Base-by-base conservation (phyloP, 92 coral and sea anemone genomes). In the Paragorgia papillata region DNA sequence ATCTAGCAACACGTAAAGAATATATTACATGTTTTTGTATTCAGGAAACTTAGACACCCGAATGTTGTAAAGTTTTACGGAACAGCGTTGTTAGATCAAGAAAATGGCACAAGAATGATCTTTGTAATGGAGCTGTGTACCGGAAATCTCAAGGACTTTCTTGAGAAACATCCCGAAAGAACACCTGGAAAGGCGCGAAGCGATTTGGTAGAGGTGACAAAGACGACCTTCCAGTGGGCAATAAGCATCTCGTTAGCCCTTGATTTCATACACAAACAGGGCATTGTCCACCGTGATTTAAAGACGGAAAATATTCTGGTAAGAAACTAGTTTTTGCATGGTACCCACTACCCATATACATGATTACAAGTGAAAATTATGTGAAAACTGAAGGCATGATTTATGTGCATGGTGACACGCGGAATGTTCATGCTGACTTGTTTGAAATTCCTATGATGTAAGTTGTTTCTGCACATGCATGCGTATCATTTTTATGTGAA, bases 111-210 rank as follows among this genome's bases (percentile, higher is more conserved):
- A 51, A 67, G 44, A 18, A 29, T 77, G 2, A 24, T 77, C 55
- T 53, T 84, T 50, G 83, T 68, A 6, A 51, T 84, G 83, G 80
- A 84, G 40, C 39, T 50, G 24, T 84, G 87, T 64, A 28, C 32
- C 31, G 84, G 21, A 14, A 69, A 29, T 56, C 69, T 77, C 51
- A 69, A 56, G 24, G 28, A 21, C 2, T 34, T 0, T 41, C 31
- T 83, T 17, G 29, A 30, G 19, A 19, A 46, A 15, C 50, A 76
- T 31, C 79, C 63, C 13, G 77, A 68, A 10, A 9, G 15, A 0
- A 34, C n/a, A 21, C 87, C 87, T 6, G 83, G 62, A 35, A 69
- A 58, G 17, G 15, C 71, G 5, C 59, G 30, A 55, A 13, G 46
- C 4, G 21, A 32, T 27, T 3, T 51, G 58, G 20, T 3, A 15